These are phyloP conservation scores for Exaiptasia diaphana DNA, from an alignment of 64 coral and sea anemone genomes.

Conservation along the genomic window DNA sequence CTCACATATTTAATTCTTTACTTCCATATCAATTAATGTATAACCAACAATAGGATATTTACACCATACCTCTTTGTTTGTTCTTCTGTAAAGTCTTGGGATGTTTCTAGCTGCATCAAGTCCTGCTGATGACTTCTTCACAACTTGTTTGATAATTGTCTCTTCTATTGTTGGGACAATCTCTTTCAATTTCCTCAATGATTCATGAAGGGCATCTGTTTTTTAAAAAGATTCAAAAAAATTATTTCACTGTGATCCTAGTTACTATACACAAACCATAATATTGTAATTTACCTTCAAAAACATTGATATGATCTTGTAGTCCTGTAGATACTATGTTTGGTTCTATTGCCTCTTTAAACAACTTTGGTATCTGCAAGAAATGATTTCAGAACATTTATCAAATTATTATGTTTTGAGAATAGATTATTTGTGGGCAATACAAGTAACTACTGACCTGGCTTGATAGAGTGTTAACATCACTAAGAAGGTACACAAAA, in stretches of 20 bases:
- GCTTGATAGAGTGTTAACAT: not conserved
- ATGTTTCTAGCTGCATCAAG: conserved; percentile 89
- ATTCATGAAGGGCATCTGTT: conserved; percentile 1
- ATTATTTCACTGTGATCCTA: not conserved
- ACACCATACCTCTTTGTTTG: conserved; percentile 90
- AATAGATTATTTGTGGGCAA: not conserved
- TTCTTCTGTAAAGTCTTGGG: conserved; percentile 82
- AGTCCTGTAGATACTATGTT: not conserved
- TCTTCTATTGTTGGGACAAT: conserved; percentile 71
- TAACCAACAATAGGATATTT: too few species aligned
- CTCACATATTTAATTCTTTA: too few species aligned
- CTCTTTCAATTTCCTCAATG: not conserved
- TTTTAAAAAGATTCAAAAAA: not conserved
- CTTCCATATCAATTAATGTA: too few species aligned
- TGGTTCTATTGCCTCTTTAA: not conserved
- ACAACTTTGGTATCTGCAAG: not conserved
- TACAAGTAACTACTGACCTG: not conserved
- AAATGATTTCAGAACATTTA: not conserved
- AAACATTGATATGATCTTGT: not conserved
- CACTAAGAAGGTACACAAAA: conserved; percentile 46
- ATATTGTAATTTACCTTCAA: not conserved
- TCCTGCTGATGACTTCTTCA: conserved; percentile 53
- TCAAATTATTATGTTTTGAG: not conserved
- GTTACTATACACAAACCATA: not conserved
- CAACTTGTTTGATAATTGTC: conserved; percentile 74